These are phyloP conservation scores for Muscidifurax raptorellus DNA, from an alignment of 1,140 invertebrate genomes.

Conservation along the genomic window DNA sequence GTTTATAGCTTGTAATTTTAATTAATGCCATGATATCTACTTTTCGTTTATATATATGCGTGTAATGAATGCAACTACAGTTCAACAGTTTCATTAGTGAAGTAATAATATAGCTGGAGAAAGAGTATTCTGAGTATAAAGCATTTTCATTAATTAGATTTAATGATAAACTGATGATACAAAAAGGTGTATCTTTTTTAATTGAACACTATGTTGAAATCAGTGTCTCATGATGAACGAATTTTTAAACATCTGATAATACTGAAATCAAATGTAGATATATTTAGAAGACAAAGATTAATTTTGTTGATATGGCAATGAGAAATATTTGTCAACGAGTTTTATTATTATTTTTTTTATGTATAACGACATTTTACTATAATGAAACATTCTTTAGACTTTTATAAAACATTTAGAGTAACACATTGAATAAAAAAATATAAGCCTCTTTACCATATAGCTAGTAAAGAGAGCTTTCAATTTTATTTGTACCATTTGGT, in stretches of 20 bases:
- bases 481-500: slow-evolving; percentile 49
- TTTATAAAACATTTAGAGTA: slow-evolving; percentile 41
- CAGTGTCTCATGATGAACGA: slow-evolving; percentile 36
- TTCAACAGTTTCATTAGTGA: slow-evolving; percentile 26
- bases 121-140: background rate
- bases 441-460: slow-evolving; percentile 16
- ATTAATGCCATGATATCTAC: slow-evolving; percentile 15
- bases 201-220: background rate
- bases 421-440: slow-evolving; percentile 52
- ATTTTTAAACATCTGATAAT: slow-evolving; percentile 12
- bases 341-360: slow-evolving; percentile 13
- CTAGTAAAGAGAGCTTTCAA: slow-evolving; percentile 16
- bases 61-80: slow-evolving; percentile 30
- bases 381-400: slow-evolving; percentile 34
- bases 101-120: background rate
- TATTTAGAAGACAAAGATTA: slow-evolving; percentile 25
- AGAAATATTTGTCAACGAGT: slow-evolving; percentile 32
- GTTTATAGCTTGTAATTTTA: slow-evolving; percentile 5
- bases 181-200: background rate
- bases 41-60: background rate
- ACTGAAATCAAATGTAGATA: background rate
- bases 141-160: background rate
- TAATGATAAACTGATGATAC: slow-evolving; percentile 7
- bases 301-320: background rate
- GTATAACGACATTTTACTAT: background rate